Percentiles rank a stretch among this genome's conserved stretches.
Evolutionary conservation across 2,113 vertebrate genomes (phyloP).

Genomic region (Ceratotherium simum): DNA sequence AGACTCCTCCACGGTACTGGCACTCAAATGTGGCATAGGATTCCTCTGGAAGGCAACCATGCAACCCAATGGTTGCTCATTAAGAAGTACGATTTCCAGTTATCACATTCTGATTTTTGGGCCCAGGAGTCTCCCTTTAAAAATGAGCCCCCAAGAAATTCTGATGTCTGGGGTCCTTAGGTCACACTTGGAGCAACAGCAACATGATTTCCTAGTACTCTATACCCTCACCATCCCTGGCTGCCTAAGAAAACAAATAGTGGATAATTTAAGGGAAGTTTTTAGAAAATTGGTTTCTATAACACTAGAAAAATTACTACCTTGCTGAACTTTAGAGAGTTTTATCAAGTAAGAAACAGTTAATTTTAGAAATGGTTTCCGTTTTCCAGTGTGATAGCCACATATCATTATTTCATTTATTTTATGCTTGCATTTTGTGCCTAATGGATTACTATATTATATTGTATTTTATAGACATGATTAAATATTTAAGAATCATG

Average conservation of each 20-base stretch:
- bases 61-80: rapidly evolving
- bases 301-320: not conserved
- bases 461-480: slow-evolving; percentile 21
- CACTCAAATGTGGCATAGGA: not conserved
- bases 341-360: not conserved
- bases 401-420: not conserved
- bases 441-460: not conserved
- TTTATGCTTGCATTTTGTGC: slow-evolving; percentile 29
- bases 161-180: not conserved
- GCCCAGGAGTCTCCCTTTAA: not conserved
- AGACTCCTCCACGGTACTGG: rapidly evolving
- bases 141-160: not conserved
- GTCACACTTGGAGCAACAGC: not conserved
- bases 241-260: not conserved
- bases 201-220: not conserved
- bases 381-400: not conserved
- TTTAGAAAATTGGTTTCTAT: not conserved
- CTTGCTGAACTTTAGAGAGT: not conserved
- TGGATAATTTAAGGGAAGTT: not conserved
- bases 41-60: not conserved
- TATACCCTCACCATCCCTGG: not conserved
- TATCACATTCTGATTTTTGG: not conserved
- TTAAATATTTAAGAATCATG: slow-evolving; percentile 33
- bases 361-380: slow-evolving; percentile 27
- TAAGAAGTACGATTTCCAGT: not conserved